Conservation (phyloP, 2,888 invertebrate genomes). For the Apeira syringaria region DNA sequence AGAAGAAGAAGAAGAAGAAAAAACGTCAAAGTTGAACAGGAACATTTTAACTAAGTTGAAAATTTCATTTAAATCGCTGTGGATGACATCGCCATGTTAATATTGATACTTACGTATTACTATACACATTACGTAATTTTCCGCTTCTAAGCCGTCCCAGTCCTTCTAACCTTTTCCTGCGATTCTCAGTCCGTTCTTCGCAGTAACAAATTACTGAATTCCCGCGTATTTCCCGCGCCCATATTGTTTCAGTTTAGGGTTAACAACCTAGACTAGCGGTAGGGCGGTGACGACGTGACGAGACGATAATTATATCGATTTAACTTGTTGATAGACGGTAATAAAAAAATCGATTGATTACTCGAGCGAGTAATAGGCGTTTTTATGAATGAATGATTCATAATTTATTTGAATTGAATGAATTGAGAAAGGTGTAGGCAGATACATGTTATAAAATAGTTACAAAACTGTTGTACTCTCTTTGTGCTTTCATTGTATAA, state of each 20-base stretch:
- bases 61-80: too few species aligned
- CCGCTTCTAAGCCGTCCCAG: too few species aligned
- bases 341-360: slow-evolving; percentile 11
- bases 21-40: too few species aligned
- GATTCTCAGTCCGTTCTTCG: slow-evolving; percentile 32
- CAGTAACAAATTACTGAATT: slow-evolving; percentile 65
- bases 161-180: too few species aligned
- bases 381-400: slow-evolving; percentile 3
- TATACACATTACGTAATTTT: too few species aligned
- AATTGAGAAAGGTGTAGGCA: neutral
- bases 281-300: slow-evolving; percentile 24
- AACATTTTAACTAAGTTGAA: too few species aligned
- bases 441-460: too few species aligned
- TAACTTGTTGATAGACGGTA: slow-evolving; percentile 11
- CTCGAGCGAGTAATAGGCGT: slow-evolving; percentile 3
- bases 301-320: slow-evolving; percentile 25
- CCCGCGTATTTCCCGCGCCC: slow-evolving; percentile 70
- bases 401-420: slow-evolving; percentile 13
- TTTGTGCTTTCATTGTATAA: too few species aligned
- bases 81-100: too few species aligned
- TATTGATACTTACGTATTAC: too few species aligned
- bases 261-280: slow-evolving; percentile 54
- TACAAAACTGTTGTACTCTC: too few species aligned
- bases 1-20: too few species aligned
- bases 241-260: slow-evolving; percentile 78